Base-by-base conservation (phyloP, 1,140 invertebrate genomes). In the Tribolium castaneum region DNA sequence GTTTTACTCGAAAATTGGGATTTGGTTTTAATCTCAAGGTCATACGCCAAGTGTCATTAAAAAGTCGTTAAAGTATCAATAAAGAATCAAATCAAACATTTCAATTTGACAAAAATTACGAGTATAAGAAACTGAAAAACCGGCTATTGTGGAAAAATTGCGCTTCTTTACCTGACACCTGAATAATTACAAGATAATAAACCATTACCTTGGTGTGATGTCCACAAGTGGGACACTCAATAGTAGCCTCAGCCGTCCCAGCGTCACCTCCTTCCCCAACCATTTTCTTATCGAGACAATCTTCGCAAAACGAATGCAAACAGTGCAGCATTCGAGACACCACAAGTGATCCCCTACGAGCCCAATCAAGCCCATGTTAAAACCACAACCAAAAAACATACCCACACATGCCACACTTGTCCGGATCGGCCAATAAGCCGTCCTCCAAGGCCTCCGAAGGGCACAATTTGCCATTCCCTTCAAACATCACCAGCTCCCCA, bases 251-350 rank as follows among this genome's bases (percentile, higher is more conserved):
- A 81, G 84, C 90, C 87, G 82, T 89, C 13, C 91, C 89, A 79
- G 89, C 89, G 83, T 93, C 91, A 49, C 90, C 91, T 54, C 89
- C 89, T 83, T 93, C 93, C 83, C 93, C 92, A 35, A 92, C 88
- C 79, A 94, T 88, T 80, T 94, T 90, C 85, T 95, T 95, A 83
- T 95, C 93, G 79, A 98, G 88, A 85, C 97, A 98, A 56, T 92
- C 89, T 87, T 96, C 93, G 88, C 97, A 98, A 88, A 97, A 98
- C 3, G 96, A 95, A 89, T 98, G 97, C 82, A 98, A 90, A 87
- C 97, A 99, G 79, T 93, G 92, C 79, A 99, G 90, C 49, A 98
- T 93, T 80, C 96, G 92, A 51, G 97, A 96, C 83, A 91, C 91
- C 83, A 90, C 92, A 80, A 95, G 88, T 82, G 93, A 94, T 83